phyloP scores from a whole-genome alignment of 2,888 invertebrate species.

The Choristoneura rosaceana region DNA sequence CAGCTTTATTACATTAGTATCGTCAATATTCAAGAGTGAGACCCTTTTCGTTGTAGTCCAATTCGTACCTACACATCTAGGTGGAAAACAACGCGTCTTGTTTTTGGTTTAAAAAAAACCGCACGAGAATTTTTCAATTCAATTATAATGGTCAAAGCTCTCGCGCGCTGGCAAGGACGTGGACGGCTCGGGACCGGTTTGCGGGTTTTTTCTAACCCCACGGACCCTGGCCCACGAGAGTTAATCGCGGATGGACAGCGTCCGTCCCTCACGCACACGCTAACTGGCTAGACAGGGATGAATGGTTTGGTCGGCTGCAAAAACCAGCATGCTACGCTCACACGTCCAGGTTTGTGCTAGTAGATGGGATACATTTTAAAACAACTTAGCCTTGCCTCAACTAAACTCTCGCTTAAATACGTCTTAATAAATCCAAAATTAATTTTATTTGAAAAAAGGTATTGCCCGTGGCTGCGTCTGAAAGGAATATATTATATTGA shows the following conservation, averaged over 20 bases:
- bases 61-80: background rate
- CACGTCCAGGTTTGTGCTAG: background rate
- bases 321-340: background rate
- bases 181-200: conserved; percentile 1
- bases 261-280: background rate
- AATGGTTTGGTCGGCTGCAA: background rate
- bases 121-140: background rate
- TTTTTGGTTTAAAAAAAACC: background rate
- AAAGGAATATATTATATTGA: no score
- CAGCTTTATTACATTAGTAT: no score
- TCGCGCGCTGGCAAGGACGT: background rate
- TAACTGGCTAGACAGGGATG: background rate
- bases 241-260: background rate
- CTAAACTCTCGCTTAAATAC: no score
- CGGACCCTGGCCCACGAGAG: background rate
- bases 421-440: no score
- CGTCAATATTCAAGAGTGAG: no score
- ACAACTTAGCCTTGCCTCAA: no score
- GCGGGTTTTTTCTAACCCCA: conserved; percentile 3
- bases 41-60: no score
- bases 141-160: conserved; percentile 6
- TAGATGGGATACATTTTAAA: background rate
- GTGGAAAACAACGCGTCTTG: background rate
- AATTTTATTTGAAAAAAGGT: no score
- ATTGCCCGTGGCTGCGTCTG: no score